phyloP scores from a whole-genome alignment of 2,797 vertebrate species.

The Pseudomugil gertrudae region DNA sequence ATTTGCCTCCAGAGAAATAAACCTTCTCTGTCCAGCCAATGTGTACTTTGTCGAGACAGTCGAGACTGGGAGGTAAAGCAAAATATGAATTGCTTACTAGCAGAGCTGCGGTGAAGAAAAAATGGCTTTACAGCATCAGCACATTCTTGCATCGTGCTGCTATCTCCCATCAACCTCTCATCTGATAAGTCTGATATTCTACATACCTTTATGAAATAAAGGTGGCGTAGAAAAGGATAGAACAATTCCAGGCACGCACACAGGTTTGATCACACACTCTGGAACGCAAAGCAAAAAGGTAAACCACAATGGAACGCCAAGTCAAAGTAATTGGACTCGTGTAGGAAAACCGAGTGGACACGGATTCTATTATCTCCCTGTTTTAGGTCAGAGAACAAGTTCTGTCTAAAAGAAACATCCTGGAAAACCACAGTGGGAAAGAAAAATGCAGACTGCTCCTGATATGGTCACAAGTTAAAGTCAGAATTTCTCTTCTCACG shows the following conservation, averaged over 20 bases:
- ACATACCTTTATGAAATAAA: slow-evolving; percentile 70
- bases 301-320: slow-evolving; percentile 48
- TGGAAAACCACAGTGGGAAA: slow-evolving; percentile 26
- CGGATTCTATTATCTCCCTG: slow-evolving; percentile 60
- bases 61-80: slow-evolving; percentile 47
- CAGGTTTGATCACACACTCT: slow-evolving; percentile 52
- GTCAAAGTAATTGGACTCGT: slow-evolving; percentile 60
- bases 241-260: slow-evolving; percentile 24
- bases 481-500: slow-evolving; percentile 8
- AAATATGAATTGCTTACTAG: slow-evolving; percentile 63
- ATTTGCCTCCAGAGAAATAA: slow-evolving; percentile 24
- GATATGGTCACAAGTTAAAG: slow-evolving; percentile 23
- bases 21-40: slow-evolving; percentile 46
- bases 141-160: slow-evolving; percentile 53
- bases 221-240: slow-evolving; percentile 34
- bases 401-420: slow-evolving; percentile 53
- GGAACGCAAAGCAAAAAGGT: slow-evolving; percentile 29
- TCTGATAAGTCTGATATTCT: slow-evolving; percentile 67
- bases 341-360: slow-evolving; percentile 61
- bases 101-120: slow-evolving; percentile 44
- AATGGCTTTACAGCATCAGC: slow-evolving; percentile 57
- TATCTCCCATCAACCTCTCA: slow-evolving; percentile 60
- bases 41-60: slow-evolving; percentile 42
- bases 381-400: slow-evolving; percentile 40
- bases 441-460: slow-evolving; percentile 5